These are phyloP conservation scores for Phaethon lepturus DNA, from an alignment of 2,113 vertebrate genomes.

Conservation along the genomic window DNA sequence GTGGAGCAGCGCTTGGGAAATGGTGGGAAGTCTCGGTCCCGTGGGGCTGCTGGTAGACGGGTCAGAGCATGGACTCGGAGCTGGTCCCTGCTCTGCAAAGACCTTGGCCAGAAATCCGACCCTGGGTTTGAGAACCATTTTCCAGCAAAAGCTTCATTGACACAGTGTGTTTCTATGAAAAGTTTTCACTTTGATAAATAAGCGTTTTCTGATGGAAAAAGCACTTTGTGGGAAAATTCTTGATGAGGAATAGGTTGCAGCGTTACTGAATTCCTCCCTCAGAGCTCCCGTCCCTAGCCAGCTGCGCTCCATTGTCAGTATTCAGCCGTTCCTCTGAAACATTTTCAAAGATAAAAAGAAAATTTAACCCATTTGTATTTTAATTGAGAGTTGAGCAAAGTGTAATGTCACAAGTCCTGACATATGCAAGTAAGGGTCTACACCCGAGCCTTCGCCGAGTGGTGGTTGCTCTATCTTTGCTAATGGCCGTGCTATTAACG, in stretches of 20 bases:
- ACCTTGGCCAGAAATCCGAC: neutral
- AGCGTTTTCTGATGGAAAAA: neutral
- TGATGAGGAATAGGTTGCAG: neutral
- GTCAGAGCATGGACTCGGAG: rapidly evolving
- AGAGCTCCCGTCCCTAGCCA: neutral
- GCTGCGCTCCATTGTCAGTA: neutral
- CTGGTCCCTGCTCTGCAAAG: neutral
- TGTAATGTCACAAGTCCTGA: neutral
- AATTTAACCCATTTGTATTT: neutral
- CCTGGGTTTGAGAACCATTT: neutral
- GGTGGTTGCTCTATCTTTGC: neutral
- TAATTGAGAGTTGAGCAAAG: neutral
- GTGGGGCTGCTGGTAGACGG: neutral
- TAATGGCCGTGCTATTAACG: neutral
- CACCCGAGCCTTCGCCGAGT: neutral
- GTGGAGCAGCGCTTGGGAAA: rapidly evolving
- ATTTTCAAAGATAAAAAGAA: neutral
- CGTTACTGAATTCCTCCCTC: neutral
- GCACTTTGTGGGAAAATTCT: neutral
- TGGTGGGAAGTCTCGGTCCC: neutral
- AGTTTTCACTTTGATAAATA: neutral
- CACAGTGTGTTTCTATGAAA: neutral
- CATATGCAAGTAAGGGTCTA: neutral
- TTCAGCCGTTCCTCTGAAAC: neutral
- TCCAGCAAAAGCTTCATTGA: neutral